phyloP scores from a whole-genome alignment of 2,888 invertebrate genomes.

The Ganaspis brasiliensis region DNA sequence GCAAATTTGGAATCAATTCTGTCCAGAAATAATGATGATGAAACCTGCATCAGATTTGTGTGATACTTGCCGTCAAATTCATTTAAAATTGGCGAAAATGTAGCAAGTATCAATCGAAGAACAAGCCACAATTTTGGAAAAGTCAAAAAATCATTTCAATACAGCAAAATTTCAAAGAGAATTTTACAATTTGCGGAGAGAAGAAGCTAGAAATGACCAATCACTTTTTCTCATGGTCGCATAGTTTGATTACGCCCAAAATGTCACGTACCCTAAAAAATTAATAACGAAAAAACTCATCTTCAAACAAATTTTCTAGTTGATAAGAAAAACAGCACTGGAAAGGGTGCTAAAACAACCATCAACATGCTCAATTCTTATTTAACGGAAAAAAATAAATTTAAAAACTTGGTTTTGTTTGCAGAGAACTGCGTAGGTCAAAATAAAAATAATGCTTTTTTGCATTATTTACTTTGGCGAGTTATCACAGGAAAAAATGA shows the following conservation, averaged over 20 bases:
- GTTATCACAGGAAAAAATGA: conserved; percentile 1
- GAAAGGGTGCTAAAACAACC: neutral
- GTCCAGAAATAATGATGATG: conserved; percentile 28
- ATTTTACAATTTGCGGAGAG: too few species aligned
- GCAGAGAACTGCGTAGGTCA: neutral
- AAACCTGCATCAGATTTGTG: conserved; percentile 19
- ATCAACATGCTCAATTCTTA: conserved; percentile 21
- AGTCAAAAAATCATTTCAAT: too few species aligned
- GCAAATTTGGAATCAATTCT: conserved; percentile 5
- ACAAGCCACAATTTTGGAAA: neutral
- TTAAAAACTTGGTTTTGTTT: neutral
- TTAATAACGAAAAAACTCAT: too few species aligned
- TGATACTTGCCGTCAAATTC: conserved; percentile 23
- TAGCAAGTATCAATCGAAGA: neutral
- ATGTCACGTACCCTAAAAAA: too few species aligned
- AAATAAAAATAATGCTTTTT: conserved; percentile 39
- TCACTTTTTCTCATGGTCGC: too few species aligned
- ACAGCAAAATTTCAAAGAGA: too few species aligned
- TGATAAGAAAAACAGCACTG: neutral
- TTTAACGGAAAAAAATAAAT: neutral
- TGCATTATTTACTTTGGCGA: conserved; percentile 19
- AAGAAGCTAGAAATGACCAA: too few species aligned
- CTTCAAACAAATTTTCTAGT: too few species aligned
- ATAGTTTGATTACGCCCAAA: too few species aligned
- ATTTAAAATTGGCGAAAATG: conserved; percentile 8